Conservation (phyloP, 2,797 vertebrate genomes). For the Pitangus sulphuratus region DNA sequence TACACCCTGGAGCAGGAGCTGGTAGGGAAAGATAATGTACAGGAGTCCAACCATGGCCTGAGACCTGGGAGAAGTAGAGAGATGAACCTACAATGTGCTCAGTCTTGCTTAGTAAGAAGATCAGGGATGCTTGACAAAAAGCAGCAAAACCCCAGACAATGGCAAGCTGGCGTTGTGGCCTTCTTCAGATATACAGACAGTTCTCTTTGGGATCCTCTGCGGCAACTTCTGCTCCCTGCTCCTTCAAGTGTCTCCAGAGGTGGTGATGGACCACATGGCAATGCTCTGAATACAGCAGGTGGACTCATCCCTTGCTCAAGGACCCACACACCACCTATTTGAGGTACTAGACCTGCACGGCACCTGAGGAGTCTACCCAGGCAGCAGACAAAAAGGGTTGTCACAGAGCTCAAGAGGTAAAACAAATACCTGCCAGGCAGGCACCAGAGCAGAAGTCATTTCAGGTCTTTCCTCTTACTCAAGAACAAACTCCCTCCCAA, state of each 20-base stretch:
- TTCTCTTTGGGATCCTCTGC: not conserved
- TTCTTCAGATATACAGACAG: not conserved
- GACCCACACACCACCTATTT: accelerated
- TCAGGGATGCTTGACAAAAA: not conserved
- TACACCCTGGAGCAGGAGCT: not conserved
- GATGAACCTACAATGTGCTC: not conserved
- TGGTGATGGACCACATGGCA: not conserved
- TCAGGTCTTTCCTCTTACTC: not conserved
- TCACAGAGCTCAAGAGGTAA: not conserved
- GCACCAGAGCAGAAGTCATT: not conserved
- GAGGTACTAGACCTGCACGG: not conserved
- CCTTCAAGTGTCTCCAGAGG: not conserved
- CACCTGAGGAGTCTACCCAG: not conserved
- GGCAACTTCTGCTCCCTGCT: not conserved
- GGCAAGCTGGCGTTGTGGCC: not conserved
- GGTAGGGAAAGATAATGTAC: accelerated
- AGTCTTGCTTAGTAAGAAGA: not conserved
- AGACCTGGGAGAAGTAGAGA: not conserved
- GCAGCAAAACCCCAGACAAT: not conserved
- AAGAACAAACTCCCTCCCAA: not conserved
- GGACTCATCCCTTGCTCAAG: not conserved
- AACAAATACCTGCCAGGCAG: not conserved
- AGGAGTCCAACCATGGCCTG: not conserved
- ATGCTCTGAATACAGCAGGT: not conserved
- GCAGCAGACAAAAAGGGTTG: not conserved